A percentile compares a stretch with the other conserved stretches of the same genome.
phyloP scores from a whole-genome alignment of 2,888 invertebrate species.

The Oasisia sp. region DNA sequence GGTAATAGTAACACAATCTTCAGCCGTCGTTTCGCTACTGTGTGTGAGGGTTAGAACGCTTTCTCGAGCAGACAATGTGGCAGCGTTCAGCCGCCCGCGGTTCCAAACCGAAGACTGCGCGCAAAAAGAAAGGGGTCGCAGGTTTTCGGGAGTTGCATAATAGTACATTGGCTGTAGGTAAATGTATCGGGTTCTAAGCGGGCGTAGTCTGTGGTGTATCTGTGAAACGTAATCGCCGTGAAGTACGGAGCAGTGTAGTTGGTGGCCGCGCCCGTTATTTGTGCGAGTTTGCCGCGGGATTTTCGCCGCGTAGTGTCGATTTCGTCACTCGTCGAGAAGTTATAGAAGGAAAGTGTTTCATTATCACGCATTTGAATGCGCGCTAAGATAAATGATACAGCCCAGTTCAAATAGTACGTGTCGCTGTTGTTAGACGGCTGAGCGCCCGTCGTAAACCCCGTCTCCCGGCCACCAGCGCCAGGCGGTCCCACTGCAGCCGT shows the following conservation, averaged over 20 bases:
- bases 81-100: neutral
- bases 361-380: neutral
- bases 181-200: neutral
- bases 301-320: neutral
- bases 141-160: constrained; percentile 12
- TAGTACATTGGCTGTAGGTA: neutral
- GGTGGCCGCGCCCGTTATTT: neutral
- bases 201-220: neutral
- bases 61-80: neutral
- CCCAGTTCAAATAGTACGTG: neutral
- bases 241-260: neutral
- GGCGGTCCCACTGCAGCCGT: neutral
- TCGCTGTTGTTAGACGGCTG: neutral
- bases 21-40: neutral
- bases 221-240: neutral
- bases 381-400: neutral
- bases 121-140: neutral
- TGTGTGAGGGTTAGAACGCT: neutral
- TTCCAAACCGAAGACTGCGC: neutral
- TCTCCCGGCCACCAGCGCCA: neutral
- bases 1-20: neutral
- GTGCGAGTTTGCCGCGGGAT: neutral
- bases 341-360: neutral
- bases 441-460: neutral
- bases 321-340: neutral